Percentiles rank a stretch among this genome's conserved stretches.
Conservation (phyloP, 2,113 vertebrate genomes). For the Aepyceros melampus region DNA sequence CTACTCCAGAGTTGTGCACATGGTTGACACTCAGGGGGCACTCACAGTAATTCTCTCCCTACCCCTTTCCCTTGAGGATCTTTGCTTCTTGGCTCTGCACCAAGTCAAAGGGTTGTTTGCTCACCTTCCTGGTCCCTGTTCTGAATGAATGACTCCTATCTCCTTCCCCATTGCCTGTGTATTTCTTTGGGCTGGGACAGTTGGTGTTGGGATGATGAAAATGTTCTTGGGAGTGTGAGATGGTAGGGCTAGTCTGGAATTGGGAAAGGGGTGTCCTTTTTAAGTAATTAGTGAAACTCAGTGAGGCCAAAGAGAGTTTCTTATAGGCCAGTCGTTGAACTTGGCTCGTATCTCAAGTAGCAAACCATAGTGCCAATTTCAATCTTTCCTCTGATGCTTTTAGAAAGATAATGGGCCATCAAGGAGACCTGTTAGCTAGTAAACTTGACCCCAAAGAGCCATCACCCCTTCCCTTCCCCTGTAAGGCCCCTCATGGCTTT, state of each 20-base stretch:
- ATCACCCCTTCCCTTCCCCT: not conserved
- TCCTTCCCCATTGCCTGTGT: not conserved
- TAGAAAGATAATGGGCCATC: not conserved
- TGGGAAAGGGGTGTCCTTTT: not conserved
- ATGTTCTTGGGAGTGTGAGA: not conserved
- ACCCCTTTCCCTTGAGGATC: not conserved
- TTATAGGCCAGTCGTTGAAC: not conserved
- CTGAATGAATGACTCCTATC: not conserved
- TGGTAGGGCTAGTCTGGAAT: not conserved
- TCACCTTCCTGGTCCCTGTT: not conserved
- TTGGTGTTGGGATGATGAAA: not conserved
- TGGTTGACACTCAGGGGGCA: not conserved
- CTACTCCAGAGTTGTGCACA: not conserved
- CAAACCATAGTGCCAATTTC: not conserved
- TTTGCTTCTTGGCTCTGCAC: not conserved
- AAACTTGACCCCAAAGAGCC: not conserved
- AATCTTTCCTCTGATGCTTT: not conserved
- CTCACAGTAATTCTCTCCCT: not conserved
- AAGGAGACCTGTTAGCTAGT: not conserved
- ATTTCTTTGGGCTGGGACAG: not conserved
- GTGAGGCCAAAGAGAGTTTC: not conserved
- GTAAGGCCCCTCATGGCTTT: not conserved
- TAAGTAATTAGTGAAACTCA: not conserved
- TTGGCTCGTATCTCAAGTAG: not conserved
- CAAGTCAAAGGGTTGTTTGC: not conserved